Evolutionary conservation across 2,888 invertebrate genomes (phyloP), one percentile per base, ranked within the genome.

Genomic region (Nemapogon koenigi): DNA sequence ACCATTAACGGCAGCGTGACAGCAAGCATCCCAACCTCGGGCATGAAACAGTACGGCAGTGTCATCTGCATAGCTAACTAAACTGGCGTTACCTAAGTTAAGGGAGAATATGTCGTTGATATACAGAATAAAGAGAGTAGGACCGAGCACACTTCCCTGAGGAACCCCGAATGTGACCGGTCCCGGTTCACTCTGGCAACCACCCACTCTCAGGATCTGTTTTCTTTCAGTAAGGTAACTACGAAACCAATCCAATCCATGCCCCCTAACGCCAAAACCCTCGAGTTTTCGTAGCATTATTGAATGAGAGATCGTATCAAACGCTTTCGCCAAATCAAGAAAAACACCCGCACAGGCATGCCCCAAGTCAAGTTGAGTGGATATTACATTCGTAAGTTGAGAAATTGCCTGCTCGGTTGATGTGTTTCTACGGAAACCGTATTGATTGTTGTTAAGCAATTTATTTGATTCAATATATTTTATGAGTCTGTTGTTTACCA

Each of bases 71-170:
- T 32, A 32, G 10, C 32, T 16, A 4, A 32, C 10, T 4, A 32
- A 4, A 3, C 15, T 3, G 3, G 32, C 32, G 13, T 32, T 32
- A 7, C 8, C 3, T 3, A 32, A n/a, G 3, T 3, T 3, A 2
- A 18, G 2, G 3, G 16, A 2, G 3, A 3, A 10, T 10, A 44
- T 19, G 13, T 40, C 37, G 18, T 44, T 44, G 4, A 44, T 30
- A 18, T 45, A 42, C 10, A 37, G 17, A 7, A 42, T 13, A 27
- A 44, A 44, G 3, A 44, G 32, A 3, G 44, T 42, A 8, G 42
- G 41, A 2, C 42, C 44, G 2, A 44, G 38, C 1, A 42, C 41
- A 26, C 47, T 45, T 3, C 47, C 47, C 28, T 47, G 45, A 1
- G 45, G 46, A 1, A 47, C 43, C 10, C 41, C 41, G 15, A 38